These are phyloP conservation scores for Sitophilus oryzae DNA, from an alignment of 1,140 invertebrate species.

Conservation along the genomic window DNA sequence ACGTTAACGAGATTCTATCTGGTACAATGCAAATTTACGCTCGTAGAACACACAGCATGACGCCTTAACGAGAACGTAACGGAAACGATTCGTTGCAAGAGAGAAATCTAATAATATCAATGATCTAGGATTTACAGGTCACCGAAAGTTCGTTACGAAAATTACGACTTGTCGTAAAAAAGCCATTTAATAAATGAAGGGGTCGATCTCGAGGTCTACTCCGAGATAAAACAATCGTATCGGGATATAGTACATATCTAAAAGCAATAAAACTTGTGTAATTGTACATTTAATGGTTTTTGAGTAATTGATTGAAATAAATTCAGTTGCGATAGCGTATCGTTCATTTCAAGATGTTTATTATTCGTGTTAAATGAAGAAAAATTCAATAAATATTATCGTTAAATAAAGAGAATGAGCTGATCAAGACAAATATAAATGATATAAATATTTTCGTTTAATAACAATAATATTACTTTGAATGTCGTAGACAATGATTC, in stretches of 20 bases:
- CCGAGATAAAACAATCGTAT: not conserved
- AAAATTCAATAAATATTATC: no score
- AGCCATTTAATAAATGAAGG: not conserved
- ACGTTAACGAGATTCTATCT: no score
- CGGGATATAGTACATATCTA: not conserved
- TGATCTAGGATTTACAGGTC: slow-evolving; percentile 7
- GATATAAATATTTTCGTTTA: no score
- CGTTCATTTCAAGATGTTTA: slow-evolving; percentile 1
- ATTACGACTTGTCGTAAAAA: not conserved
- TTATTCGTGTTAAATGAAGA: no score
- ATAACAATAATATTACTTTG: no score
- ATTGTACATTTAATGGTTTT: slow-evolving; percentile 6
- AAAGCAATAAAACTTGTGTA: not conserved
- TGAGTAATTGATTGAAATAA: slow-evolving; percentile 10
- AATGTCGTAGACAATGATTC: no score
- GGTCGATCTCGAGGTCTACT: not conserved
- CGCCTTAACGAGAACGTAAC: not conserved
- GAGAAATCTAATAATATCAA: slow-evolving; percentile 6
- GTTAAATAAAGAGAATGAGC: no score
- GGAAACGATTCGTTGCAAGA: not conserved
- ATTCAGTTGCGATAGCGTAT: not conserved
- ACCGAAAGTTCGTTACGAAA: not conserved
- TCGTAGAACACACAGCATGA: not conserved
- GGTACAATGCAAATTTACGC: not conserved
- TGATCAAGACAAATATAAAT: no score